Evolutionary conservation across 2,797 vertebrate species (phyloP).

Genomic region (Geotrypetes seraphini): DNA sequence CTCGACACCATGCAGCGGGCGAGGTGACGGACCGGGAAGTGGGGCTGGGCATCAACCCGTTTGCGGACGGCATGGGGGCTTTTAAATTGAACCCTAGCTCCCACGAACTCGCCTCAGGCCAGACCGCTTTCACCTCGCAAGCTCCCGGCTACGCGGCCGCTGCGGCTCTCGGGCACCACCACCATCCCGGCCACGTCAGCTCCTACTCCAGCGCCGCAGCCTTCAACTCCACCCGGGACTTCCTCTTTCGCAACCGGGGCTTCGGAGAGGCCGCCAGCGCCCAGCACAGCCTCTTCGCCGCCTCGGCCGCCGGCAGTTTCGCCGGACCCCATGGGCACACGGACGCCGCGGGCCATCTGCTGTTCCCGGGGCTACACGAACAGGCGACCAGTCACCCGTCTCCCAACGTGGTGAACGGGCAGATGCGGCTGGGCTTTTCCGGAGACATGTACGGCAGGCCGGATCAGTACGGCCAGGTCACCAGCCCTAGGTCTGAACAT

Average conservation of each 20-base stretch:
- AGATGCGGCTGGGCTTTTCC: slow-evolving; percentile 97
- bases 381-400: slow-evolving; percentile 87
- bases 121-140: slow-evolving; percentile 94
- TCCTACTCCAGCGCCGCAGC: slow-evolving; percentile 92
- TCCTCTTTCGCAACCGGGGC: slow-evolving; percentile 95
- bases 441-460: slow-evolving; percentile 96
- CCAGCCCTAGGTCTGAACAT: slow-evolving; percentile 90
- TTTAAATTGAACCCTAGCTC: slow-evolving; percentile 97
- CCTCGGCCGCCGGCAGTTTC: slow-evolving; percentile 74
- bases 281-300: slow-evolving; percentile 80
- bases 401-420: slow-evolving; percentile 92
- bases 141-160: slow-evolving; percentile 85
- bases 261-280: slow-evolving; percentile 89
- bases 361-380: slow-evolving; percentile 94
- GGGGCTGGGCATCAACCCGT: slow-evolving; percentile 95
- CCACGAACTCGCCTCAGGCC: slow-evolving; percentile 87
- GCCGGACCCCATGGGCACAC: slow-evolving; percentile 84
- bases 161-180: slow-evolving; percentile 67
- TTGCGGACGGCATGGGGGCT: slow-evolving; percentile 97
- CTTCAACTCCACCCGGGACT: slow-evolving; percentile 98
- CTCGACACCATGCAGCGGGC: slow-evolving; percentile 93
- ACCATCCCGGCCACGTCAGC: slow-evolving; percentile 90
- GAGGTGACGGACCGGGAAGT: slow-evolving; percentile 95
- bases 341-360: slow-evolving; percentile 90
- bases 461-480: slow-evolving; percentile 94